Conservation (phyloP, 2,797 vertebrate species). For the Rhynchonycteris naso region DNA sequence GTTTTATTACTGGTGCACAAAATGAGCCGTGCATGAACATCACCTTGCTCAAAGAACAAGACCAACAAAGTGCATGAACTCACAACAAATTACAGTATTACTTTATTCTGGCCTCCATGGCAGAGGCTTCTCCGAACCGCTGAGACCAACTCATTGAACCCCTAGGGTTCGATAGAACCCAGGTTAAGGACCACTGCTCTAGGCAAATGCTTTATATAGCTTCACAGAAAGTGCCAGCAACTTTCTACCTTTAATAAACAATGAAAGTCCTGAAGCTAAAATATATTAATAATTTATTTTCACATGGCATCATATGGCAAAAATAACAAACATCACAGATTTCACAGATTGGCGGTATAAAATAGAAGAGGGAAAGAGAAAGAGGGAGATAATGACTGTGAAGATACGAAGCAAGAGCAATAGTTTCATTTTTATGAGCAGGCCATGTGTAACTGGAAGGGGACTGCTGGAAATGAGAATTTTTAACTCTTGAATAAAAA, state of each 20-base stretch:
- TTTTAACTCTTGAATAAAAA: conserved; percentile 1
- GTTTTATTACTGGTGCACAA: too few species aligned
- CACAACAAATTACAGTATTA: too few species aligned
- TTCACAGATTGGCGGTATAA: neutral
- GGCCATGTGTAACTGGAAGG: neutral
- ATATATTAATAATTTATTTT: conserved; percentile 33
- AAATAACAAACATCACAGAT: neutral
- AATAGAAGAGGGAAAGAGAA: neutral
- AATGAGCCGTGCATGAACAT: too few species aligned
- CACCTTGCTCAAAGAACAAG: too few species aligned
- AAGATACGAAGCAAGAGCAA: neutral
- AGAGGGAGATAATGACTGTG: neutral
- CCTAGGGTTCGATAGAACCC: too few species aligned
- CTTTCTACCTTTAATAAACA: neutral
- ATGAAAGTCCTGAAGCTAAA: neutral
- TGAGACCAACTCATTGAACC: too few species aligned
- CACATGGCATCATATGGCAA: neutral
- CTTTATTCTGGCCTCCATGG: too few species aligned
- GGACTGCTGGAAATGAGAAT: neutral
- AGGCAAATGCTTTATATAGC: neutral
- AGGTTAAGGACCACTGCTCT: too few species aligned
- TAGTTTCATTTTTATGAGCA: neutral
- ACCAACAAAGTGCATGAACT: too few species aligned
- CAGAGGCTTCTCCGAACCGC: too few species aligned
- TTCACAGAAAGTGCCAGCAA: neutral